phyloP scores from a whole-genome alignment of 2,113 vertebrate species.

The Ictalurus furcatus region DNA sequence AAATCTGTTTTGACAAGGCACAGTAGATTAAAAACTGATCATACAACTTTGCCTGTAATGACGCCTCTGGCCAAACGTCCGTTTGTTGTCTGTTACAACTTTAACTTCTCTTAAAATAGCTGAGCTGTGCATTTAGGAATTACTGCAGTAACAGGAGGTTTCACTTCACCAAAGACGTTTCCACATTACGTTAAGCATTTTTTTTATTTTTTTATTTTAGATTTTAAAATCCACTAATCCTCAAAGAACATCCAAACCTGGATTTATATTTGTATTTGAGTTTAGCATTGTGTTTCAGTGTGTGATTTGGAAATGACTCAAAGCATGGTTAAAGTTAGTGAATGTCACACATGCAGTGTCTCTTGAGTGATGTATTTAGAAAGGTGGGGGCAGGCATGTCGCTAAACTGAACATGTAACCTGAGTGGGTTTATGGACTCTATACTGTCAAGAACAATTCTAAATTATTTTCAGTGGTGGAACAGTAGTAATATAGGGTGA shows the following conservation, averaged over 20 bases:
- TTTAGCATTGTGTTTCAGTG: not conserved
- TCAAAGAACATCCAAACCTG: not conserved
- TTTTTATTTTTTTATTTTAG: not conserved
- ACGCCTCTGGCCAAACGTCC: not conserved
- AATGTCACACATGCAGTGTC: slow-evolving; percentile 8
- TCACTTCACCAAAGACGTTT: not conserved
- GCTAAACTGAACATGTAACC: slow-evolving; percentile 47
- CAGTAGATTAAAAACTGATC: not conserved
- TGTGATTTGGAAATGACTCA: not conserved
- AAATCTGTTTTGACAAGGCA: not conserved
- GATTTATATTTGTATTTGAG: not conserved
- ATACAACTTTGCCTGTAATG: not conserved
- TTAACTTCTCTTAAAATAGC: not conserved
- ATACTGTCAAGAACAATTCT: not conserved
- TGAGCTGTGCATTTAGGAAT: not conserved
- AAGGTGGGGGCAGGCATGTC: slow-evolving; percentile 43
- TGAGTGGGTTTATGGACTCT: slow-evolving; percentile 40
- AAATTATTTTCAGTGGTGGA: not conserved
- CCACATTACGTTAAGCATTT: not conserved
- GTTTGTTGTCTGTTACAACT: slow-evolving; percentile 1
- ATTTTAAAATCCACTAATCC: not conserved
- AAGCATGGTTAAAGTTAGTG: not conserved
- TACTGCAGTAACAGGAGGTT: not conserved
- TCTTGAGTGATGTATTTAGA: slow-evolving; percentile 17
- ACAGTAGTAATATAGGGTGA: not conserved